Base-by-base conservation (phyloP, 2,888 invertebrate species). In the Colletes collaris region DNA sequence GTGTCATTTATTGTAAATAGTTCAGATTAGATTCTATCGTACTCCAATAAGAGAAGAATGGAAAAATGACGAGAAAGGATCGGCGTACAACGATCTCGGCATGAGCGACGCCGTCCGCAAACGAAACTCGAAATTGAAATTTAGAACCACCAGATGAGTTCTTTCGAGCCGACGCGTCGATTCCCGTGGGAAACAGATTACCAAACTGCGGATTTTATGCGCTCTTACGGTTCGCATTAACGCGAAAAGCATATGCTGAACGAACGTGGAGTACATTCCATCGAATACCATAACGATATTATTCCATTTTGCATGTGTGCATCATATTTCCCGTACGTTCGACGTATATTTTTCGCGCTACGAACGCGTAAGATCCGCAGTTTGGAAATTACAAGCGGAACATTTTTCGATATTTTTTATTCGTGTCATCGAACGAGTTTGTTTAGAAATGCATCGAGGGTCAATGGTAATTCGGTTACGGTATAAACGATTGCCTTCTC, bases 1-100 rank as follows among this genome's bases (percentile, higher is more conserved):
- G 85, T 81, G 80, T 88, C 80, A 74, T 88, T 83, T 87, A 86
- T 85, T 91, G 91, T 91, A 91, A 89, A 91, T 91, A 91, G 81
- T 88, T 87, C 81, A 83, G 83, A 86, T 86, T 88, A 89, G 82
- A 88, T 82, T 87, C 69, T 79, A 86, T 85, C 69, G 73, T 83
- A 67, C 60, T 70, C 52, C 40, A 44, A 19, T 64, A 79, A 76
- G 56, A 58, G 10, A 81, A 13, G 27, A 35, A 11, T 49, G 13
- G 35, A 11, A 10, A 19, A 11, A 50, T 44, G 13, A 40, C 8
- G 62, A 63, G 53, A 44, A 50, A 78, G 71, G 58, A 79, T 71
- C 63, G 73, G 79, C 80, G 73, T 79, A 59, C 79, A 73, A 66
- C 59, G 64, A 72, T 79, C 79, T 79, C 16, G 60, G 19, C 77